phyloP scores from a whole-genome alignment of 2,113 vertebrate genomes.

The Syngnathus scovelli region DNA sequence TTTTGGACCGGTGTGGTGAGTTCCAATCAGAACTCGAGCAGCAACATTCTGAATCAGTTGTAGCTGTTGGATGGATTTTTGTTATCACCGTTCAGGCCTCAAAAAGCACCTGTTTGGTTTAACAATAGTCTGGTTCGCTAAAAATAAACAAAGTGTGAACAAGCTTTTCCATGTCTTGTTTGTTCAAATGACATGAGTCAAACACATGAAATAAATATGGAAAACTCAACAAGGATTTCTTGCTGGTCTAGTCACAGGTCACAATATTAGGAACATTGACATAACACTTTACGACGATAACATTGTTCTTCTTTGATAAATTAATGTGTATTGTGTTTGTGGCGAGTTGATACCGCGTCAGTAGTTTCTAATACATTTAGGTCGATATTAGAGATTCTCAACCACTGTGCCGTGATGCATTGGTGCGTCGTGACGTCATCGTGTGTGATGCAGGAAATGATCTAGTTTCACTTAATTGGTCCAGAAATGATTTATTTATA shows the following conservation, averaged over 20 bases:
- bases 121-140: background rate
- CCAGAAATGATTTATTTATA: background rate
- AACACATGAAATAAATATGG: conserved; percentile 1
- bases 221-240: background rate
- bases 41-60: background rate
- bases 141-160: background rate
- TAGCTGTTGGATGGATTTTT: background rate
- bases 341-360: background rate
- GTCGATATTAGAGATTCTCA: background rate
- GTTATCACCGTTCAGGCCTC: background rate
- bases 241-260: background rate
- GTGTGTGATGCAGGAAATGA: background rate
- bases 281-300: background rate
- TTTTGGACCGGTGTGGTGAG: background rate
- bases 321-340: background rate
- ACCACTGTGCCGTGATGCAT: too few species aligned
- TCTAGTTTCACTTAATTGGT: background rate
- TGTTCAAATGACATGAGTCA: background rate
- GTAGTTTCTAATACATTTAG: background rate
- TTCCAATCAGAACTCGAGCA: background rate
- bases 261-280: background rate
- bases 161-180: background rate
- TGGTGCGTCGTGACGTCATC: too few species aligned
- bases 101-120: background rate
- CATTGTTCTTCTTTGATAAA: background rate